Evolutionary conservation across 2,797 vertebrate genomes (phyloP).

Genomic region (Characodon lateralis): DNA sequence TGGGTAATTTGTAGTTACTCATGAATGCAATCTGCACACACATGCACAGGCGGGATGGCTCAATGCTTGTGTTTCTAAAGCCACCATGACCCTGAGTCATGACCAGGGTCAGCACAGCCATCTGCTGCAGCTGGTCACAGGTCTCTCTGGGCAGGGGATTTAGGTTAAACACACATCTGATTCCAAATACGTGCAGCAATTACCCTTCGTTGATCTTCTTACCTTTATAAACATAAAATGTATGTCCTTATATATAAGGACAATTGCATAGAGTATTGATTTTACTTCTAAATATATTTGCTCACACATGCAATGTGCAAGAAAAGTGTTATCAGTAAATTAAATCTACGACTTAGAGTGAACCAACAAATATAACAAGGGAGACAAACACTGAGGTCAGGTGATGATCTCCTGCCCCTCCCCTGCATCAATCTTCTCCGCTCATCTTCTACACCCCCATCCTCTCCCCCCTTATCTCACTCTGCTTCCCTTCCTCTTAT

Average conservation of each 20-base stretch:
- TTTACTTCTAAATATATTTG: neutral
- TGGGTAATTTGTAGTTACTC: neutral
- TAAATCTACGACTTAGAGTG: conserved; percentile 75
- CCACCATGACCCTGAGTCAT: conserved; percentile 44
- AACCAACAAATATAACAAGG: conserved; percentile 71
- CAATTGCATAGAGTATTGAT: neutral
- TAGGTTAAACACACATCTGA: conserved; percentile 76
- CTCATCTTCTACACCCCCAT: conserved; percentile 39
- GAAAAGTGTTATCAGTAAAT: conserved; percentile 73
- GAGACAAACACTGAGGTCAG: conserved; percentile 75
- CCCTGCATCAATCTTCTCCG: conserved; percentile 55
- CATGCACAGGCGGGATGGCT: conserved; percentile 29
- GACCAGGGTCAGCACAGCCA: conserved; percentile 58
- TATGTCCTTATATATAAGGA: neutral
- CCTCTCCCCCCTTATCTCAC: conserved; percentile 55
- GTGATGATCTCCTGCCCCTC: conserved; percentile 68
- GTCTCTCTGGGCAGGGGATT: conserved; percentile 57
- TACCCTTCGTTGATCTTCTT: conserved; percentile 25
- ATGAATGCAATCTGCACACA: neutral
- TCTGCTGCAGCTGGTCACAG: conserved; percentile 71
- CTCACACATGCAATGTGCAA: neutral
- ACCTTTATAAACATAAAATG: neutral
- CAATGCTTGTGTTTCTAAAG: conserved; percentile 33
- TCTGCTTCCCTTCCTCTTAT: conserved; percentile 51
- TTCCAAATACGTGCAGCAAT: conserved; percentile 53